Base-by-base conservation (phyloP, 2,113 vertebrate species). In the Cichladusa arquata region DNA sequence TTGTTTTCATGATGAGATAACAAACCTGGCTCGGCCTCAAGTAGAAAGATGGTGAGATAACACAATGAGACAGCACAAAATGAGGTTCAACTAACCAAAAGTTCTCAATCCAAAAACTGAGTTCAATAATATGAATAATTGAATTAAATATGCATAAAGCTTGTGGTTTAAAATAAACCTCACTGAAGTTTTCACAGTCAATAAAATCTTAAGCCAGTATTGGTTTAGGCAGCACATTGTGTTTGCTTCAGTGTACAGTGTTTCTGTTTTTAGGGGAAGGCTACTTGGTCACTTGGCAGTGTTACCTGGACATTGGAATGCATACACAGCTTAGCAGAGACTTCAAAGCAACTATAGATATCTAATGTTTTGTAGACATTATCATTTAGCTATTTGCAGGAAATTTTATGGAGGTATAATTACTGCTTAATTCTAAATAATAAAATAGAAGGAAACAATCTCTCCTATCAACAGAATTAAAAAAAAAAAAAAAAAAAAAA, bases 161-260 rank as follows among this genome's bases (percentile, higher is more conserved):
- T 71, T 29, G 48, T 22, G 15, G 47, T 33, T 93, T 96, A 94
- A 81, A 95, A 86, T 47, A 96, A 93, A 95, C 64, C 78, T 57
- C n/a, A 20, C 16, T 79, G 54, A 91, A 33, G 45, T 65, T 93
- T 93, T 91, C 88, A 44, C 22, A 79, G 64, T 34, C 81, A 74
- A 34, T 93, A 80, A 87, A 66, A 54, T 45, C 56, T 87, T 45
- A 74, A 80, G 56, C 36, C 15, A 13, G 81, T 92, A 83, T 82
- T 96, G 66, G 51, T 93, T 95, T 90, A 89, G 82, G 64, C 87
- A 95, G 90, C 19, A 51, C 47, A 56, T 12, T 85, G 60, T 93
- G 84, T 92, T 96, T 82, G 33, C 48, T 78, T 58, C 58, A 50
- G 50, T 61, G 72, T 78, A 31, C 3, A 67, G 72, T 61, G 76